Conservation (phyloP, 2,113 vertebrate genomes). For the Corythornis madagascariensis region DNA sequence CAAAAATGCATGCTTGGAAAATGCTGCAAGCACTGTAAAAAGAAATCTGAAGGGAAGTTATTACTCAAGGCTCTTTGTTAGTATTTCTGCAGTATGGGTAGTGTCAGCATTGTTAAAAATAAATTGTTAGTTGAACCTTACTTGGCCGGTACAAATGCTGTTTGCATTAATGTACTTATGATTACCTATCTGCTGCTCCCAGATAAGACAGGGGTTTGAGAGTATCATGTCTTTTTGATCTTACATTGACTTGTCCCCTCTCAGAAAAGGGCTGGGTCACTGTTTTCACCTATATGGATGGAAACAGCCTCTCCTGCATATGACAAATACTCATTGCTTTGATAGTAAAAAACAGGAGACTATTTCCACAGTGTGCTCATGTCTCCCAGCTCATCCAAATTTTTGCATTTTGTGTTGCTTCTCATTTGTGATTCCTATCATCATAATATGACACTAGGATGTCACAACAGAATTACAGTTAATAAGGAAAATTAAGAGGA, state of each 20-base stretch:
- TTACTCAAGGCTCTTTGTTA: constrained; percentile 31
- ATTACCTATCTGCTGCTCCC: background rate
- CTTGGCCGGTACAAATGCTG: background rate
- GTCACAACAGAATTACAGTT: constrained; percentile 58
- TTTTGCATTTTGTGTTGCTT: background rate
- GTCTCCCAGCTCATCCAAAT: background rate
- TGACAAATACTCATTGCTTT: background rate
- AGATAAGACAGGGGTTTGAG: background rate
- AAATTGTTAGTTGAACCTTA: constrained; percentile 5
- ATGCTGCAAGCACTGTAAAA: background rate
- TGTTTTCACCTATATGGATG: background rate
- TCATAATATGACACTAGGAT: constrained; percentile 10
- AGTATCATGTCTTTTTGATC: background rate
- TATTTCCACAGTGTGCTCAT: background rate
- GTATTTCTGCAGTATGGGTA: background rate
- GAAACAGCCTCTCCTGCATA: background rate
- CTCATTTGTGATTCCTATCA: constrained; percentile 1
- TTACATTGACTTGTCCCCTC: background rate
- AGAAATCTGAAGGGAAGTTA: constrained; percentile 19
- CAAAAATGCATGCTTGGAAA: background rate
- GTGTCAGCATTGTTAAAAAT: background rate
- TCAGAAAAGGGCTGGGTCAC: background rate
- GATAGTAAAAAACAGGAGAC: background rate
- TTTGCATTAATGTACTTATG: constrained; percentile 1
- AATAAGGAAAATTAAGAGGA: constrained; percentile 56